Evolutionary conservation across 1,140 invertebrate species (phyloP), one percentile per base, ranked within the genome.

Genomic region (Drosophila arawakana): DNA sequence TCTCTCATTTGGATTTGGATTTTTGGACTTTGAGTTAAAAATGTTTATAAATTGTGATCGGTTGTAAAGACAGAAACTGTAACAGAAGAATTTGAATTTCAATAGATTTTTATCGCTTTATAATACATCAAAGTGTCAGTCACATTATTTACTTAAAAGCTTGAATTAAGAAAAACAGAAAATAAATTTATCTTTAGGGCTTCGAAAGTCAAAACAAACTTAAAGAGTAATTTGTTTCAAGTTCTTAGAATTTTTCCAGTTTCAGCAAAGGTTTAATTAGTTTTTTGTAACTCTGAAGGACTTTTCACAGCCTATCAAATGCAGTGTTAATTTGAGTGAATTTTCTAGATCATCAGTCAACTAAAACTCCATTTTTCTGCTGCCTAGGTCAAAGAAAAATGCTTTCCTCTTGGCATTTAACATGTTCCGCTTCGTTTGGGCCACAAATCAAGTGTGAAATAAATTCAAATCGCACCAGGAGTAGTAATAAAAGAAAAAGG

Each of bases 381-480:
- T 52, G 18, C 43, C 69, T 47, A 21, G 69, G 59, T 41, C n/a
- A n/a, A 9, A 30, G 15, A 43, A 50, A 50, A 52, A 65, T 35
- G 46, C 54, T 30, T 30, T 11, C 34, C 44, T 46, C 67, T 50
- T 15, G 43, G 58, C 58, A 61, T 60, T 43, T 63, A 21, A 47
- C 49, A 34, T 30, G 69, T 62, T 81, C 18, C 50, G 50, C 66
- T 43, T 44, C 62, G 74, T 52, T 71, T 62, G 57, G 55, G 66
- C 60, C 71, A 89, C 84, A 89, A 89, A 84, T 89, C 80, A 89
- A 85, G 72, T 77, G 85, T 84, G 75, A 89, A 89, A 81, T 90
- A 90, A 90, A 90, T 81, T 89, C 74, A 66, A 80, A 72, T 70
- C 55, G 66, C 72, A 75, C 58, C 72, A 68, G 73, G 54, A 70